phyloP scores from a whole-genome alignment of 2,113 vertebrate species.

The Malaclemys terrapin region DNA sequence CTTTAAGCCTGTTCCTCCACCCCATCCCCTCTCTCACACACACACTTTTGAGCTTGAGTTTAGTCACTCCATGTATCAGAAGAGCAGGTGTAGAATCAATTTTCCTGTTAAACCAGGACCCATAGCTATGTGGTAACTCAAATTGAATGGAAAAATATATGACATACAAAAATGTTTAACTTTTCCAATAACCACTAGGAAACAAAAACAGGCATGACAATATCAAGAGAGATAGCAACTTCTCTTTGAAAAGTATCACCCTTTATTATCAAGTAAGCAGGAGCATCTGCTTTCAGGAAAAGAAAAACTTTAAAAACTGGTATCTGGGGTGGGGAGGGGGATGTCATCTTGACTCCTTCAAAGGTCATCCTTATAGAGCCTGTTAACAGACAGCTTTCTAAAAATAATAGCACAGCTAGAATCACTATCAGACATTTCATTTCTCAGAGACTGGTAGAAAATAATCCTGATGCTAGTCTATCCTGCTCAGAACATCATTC shows the following conservation, averaged over 20 bases:
- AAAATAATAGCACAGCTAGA: slow-evolving; percentile 38
- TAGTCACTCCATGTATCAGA: background rate
- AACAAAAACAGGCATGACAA: background rate
- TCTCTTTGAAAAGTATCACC: background rate
- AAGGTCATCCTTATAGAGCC: slow-evolving; percentile 1
- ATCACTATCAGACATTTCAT: background rate
- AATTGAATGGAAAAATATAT: background rate
- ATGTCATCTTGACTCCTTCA: slow-evolving; percentile 7
- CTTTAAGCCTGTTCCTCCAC: background rate
- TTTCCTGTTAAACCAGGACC: background rate
- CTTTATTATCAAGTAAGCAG: background rate
- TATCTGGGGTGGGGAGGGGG: no score
- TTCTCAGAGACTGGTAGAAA: slow-evolving; percentile 18
- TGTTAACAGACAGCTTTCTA: slow-evolving; percentile 22
- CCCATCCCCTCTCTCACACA: no score
- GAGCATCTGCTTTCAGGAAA: background rate
- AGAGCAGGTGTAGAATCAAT: background rate
- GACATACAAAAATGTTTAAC: background rate
- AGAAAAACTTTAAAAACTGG: background rate
- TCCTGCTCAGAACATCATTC: background rate
- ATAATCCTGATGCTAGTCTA: background rate
- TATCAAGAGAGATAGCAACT: background rate
- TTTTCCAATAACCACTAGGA: background rate
- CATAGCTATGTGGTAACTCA: background rate
- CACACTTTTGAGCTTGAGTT: background rate